A percentile compares a stretch with the other conserved stretches of the same genome.
Evolutionary conservation across 1,140 invertebrate species (phyloP).

Genomic region (Stenopsyche tienmushanensis): DNA sequence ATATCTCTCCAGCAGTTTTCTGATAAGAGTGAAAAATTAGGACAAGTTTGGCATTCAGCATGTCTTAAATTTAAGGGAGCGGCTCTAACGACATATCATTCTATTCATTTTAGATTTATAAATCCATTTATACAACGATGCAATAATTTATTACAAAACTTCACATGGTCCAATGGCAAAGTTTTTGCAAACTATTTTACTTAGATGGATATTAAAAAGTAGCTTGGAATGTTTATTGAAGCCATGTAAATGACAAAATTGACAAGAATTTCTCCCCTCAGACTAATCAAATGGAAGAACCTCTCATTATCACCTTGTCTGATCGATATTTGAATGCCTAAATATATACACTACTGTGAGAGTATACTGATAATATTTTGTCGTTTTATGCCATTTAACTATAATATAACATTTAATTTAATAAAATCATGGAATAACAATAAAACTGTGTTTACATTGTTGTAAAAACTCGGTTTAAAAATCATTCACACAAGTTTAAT

Average conservation of each 20-base stretch:
- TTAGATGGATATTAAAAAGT: not conserved
- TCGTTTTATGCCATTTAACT: conserved; percentile 17
- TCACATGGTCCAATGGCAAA: not conserved
- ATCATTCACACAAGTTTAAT: no score
- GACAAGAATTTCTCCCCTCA: conserved; percentile 5
- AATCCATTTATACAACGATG: not conserved
- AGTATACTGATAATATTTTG: conserved; percentile 30
- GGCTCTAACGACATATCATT: not conserved
- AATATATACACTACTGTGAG: conserved; percentile 36
- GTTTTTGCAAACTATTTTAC: not conserved
- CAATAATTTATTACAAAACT: not conserved
- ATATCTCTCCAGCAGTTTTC: not conserved
- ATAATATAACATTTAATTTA: conserved; percentile 32
- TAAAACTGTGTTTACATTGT: conserved; percentile 22
- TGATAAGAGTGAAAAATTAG: conserved; percentile 1
- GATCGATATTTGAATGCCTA: conserved; percentile 32
- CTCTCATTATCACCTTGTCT: conserved; percentile 17
- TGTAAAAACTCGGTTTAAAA: not conserved
- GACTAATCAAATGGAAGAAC: conserved; percentile 24
- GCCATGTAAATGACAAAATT: conserved; percentile 4
- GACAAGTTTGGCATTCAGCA: conserved; percentile 23
- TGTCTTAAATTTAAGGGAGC: conserved; percentile 1
- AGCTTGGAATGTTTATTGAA: conserved; percentile 27
- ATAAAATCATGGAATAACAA: conserved; percentile 30
- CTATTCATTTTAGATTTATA: not conserved